Evolutionary conservation across 2,797 vertebrate species (phyloP).

Genomic region (Botia kubotai): DNA sequence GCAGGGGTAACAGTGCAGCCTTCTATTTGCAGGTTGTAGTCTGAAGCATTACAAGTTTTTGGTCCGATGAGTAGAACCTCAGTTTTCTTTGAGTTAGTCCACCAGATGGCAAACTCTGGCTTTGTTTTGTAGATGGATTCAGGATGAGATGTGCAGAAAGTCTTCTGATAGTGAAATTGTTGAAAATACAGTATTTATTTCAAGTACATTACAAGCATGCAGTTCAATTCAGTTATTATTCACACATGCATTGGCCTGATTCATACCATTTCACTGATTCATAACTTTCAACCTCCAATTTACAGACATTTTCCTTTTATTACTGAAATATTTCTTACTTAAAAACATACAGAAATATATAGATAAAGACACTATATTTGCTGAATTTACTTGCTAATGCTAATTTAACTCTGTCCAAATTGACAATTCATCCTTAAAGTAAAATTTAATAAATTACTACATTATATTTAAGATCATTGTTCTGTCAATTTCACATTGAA

Average conservation of each 20-base stretch:
- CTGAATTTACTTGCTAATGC: background rate
- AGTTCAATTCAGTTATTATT: background rate
- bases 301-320: no score
- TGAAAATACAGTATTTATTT: background rate
- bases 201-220: background rate
- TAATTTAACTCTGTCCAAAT: no score
- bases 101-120: conserved; percentile 53
- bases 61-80: no score
- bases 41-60: no score
- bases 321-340: no score
- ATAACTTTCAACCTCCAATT: background rate
- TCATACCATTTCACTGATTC: background rate
- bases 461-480: background rate
- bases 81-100: no score
- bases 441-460: background rate
- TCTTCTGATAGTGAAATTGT: background rate
- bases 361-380: background rate
- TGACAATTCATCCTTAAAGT: background rate
- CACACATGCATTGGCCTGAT: background rate
- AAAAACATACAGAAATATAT: no score
- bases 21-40: no score
- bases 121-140: background rate
- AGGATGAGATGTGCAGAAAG: background rate
- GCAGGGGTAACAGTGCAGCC: no score
- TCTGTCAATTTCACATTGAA: background rate